Evolutionary conservation across 2,797 vertebrate genomes (phyloP).

Genomic region (Anniella stebbinsi): DNA sequence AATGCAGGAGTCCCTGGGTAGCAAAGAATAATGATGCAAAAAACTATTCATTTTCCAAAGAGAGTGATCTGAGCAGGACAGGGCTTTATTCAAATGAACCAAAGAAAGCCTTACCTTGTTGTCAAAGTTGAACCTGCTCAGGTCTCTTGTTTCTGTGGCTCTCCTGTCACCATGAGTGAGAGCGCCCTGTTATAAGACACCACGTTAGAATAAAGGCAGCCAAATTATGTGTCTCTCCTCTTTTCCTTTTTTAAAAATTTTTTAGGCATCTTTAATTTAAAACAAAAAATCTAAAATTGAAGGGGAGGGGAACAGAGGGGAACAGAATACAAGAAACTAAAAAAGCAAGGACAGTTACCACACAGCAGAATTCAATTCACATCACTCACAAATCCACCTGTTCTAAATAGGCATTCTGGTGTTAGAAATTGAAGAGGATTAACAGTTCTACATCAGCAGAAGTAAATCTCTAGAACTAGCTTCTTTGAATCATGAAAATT

Average conservation of each 20-base stretch:
- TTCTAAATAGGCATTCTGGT: background rate
- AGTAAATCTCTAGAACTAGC: background rate
- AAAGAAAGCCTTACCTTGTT: slow-evolving; percentile 89
- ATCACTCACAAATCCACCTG: background rate
- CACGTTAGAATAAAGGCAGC: slow-evolving; percentile 27
- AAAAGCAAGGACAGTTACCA: too few relatives aligned
- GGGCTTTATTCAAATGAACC: background rate
- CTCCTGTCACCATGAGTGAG: slow-evolving; percentile 97
- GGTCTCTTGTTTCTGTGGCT: slow-evolving; percentile 97
- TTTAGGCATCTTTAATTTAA: background rate
- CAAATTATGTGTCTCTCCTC: too few relatives aligned
- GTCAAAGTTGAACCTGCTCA: slow-evolving; percentile 99
- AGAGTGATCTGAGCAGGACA: too few relatives aligned
- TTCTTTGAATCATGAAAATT: background rate
- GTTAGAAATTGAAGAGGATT: background rate
- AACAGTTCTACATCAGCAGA: background rate
- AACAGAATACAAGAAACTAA: background rate
- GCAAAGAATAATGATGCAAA: background rate
- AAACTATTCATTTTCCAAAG: background rate
- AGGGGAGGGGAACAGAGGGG: background rate
- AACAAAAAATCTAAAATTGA: background rate
- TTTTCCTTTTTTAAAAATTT: background rate
- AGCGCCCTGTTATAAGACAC: slow-evolving; percentile 86
- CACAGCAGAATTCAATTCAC: background rate
- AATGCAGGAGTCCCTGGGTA: background rate